Percentiles rank a stretch among this genome's conserved stretches.
phyloP scores from a whole-genome alignment of 2,888 invertebrate species.

The Monochamus alternatus region DNA sequence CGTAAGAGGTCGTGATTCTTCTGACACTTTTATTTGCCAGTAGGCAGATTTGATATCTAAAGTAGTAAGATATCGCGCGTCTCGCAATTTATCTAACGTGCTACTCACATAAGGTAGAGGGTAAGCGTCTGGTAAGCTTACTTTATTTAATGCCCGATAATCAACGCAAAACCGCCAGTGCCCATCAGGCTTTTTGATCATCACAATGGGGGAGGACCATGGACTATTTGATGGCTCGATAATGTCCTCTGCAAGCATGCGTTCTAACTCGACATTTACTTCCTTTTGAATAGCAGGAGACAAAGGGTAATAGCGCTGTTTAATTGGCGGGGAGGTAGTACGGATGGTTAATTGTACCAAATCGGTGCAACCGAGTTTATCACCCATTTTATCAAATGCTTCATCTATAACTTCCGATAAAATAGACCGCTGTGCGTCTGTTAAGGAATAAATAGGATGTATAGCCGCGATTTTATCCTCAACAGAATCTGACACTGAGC shows the following conservation, averaged over 20 bases:
- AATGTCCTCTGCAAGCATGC: slow-evolving; percentile 55
- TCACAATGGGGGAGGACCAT: slow-evolving; percentile 56
- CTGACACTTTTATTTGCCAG: slow-evolving; percentile 38
- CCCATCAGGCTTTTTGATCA: slow-evolving; percentile 63
- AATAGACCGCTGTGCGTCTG: slow-evolving; percentile 5
- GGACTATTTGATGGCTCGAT: slow-evolving; percentile 57
- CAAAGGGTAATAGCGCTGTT: slow-evolving; percentile 48
- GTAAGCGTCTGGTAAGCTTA: slow-evolving; percentile 47
- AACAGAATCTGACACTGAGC: background rate
- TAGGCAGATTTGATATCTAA: slow-evolving; percentile 44
- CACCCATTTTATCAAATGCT: slow-evolving; percentile 35
- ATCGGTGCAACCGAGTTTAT: slow-evolving; percentile 38
- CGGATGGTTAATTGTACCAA: slow-evolving; percentile 42
- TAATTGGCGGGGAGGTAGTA: slow-evolving; percentile 43
- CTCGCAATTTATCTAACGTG: slow-evolving; percentile 38
- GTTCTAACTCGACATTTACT: slow-evolving; percentile 50
- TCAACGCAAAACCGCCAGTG: slow-evolving; percentile 55
- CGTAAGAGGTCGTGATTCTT: slow-evolving; percentile 49
- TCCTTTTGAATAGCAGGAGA: slow-evolving; percentile 40
- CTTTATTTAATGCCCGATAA: slow-evolving; percentile 51
- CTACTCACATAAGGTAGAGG: slow-evolving; percentile 32
- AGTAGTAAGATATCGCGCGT: slow-evolving; percentile 43
- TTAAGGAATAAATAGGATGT: slow-evolving; percentile 14
- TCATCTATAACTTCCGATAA: slow-evolving; percentile 32
- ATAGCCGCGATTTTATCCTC: slow-evolving; percentile 13